Evolutionary conservation across 2,797 vertebrate species (phyloP).

Genomic region (Brachymystax lenok): DNA sequence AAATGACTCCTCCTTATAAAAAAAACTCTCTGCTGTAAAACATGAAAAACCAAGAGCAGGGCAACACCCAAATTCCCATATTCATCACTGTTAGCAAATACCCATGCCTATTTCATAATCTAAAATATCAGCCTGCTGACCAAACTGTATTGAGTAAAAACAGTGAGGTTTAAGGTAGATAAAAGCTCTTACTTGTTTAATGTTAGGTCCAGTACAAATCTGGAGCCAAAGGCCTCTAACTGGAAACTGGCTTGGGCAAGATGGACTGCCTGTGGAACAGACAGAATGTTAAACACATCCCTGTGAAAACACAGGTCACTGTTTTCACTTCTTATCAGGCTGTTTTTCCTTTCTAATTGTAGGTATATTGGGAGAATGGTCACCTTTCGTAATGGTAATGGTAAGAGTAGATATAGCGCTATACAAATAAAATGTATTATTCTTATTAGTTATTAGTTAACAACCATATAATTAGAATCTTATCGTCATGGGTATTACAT

Average conservation of each 20-base stretch:
- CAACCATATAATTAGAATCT: no score
- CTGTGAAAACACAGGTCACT: constrained; percentile 3
- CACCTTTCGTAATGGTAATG: neutral
- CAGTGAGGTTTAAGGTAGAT: neutral
- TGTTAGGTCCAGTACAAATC: constrained; percentile 91
- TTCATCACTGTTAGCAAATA: neutral
- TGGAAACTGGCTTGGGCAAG: constrained; percentile 96
- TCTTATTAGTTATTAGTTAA: neutral
- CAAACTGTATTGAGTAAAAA: neutral
- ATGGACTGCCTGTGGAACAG: constrained; percentile 83
- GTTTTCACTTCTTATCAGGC: neutral
- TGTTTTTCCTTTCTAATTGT: neutral
- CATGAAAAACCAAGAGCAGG: neutral
- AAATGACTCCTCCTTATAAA: neutral
- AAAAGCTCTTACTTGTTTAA: constrained; percentile 91
- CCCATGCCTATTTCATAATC: neutral
- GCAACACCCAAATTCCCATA: neutral
- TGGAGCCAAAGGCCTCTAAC: constrained; percentile 92
- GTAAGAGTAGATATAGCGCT: neutral
- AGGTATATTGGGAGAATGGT: neutral
- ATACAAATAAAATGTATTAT: neutral
- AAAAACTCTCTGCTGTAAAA: neutral
- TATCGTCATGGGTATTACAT: no score
- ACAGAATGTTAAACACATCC: constrained; percentile 18
- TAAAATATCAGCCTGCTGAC: neutral